phyloP scores from a whole-genome alignment of 2,888 invertebrate species.

The Drosophila lacicola region DNA sequence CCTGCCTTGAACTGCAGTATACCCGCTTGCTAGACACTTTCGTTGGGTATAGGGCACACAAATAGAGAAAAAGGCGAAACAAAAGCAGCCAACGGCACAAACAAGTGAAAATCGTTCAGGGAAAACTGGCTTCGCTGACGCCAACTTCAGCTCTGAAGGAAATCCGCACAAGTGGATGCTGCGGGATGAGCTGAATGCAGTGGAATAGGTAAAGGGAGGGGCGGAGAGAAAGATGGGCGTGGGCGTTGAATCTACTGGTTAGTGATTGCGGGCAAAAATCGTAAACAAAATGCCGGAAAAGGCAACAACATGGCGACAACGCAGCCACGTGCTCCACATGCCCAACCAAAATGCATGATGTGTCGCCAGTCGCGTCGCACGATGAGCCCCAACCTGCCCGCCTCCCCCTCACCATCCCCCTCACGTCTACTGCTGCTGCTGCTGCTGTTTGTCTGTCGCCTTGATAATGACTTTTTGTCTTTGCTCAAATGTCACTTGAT shows the following conservation, averaged over 20 bases:
- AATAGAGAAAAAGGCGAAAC: slow-evolving; percentile 25
- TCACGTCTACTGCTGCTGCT: background rate
- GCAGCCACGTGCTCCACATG: slow-evolving; percentile 71
- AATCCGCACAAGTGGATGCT: slow-evolving; percentile 56
- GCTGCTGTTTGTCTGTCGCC: slow-evolving; percentile 54
- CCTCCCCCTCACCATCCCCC: background rate
- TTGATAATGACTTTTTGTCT: slow-evolving; percentile 80
- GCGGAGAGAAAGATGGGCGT: background rate
- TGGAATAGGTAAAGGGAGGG: background rate
- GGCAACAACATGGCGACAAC: slow-evolving; percentile 75
- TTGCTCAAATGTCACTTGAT: slow-evolving; percentile 80
- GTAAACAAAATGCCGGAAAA: slow-evolving; percentile 80
- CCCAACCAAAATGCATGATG: slow-evolving; percentile 43
- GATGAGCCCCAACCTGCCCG: background rate
- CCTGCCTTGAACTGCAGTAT: background rate
- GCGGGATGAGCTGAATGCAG: background rate
- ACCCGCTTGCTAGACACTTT: background rate
- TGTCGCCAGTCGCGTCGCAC: slow-evolving; percentile 38
- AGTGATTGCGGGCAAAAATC: slow-evolving; percentile 49
- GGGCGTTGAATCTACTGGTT: background rate
- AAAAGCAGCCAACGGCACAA: slow-evolving; percentile 54
- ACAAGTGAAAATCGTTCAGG: slow-evolving; percentile 79
- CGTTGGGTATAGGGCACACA: slow-evolving; percentile 15
- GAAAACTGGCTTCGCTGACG: slow-evolving; percentile 63
- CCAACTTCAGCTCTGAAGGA: slow-evolving; percentile 62